Percentiles rank a stretch among this genome's conserved stretches.
Evolutionary conservation across 2,888 invertebrate species (phyloP).

Genomic region (Drosophila eohydei): DNA sequence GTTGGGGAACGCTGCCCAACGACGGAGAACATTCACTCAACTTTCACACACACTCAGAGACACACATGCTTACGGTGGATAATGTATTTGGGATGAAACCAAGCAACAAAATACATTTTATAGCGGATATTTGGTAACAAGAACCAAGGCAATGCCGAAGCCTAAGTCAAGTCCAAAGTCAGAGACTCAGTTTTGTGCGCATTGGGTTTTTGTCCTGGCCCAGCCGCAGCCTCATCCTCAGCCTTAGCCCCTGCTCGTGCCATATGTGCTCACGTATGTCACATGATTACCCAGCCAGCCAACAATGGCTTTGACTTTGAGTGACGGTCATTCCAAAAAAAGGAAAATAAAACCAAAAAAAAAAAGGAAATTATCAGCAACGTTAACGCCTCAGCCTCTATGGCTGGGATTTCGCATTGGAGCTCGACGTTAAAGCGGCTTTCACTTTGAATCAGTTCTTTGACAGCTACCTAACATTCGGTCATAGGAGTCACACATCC

Average conservation of each 20-base stretch:
- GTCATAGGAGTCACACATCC: not conserved
- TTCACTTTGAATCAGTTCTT: conserved; percentile 26
- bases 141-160: conserved; percentile 36
- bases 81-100: conserved; percentile 17
- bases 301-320: conserved; percentile 59
- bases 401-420: conserved; percentile 10
- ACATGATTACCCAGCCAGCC: conserved; percentile 49
- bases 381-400: conserved; percentile 14
- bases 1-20: conserved; percentile 11
- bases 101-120: conserved; percentile 51
- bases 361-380: conserved; percentile 13
- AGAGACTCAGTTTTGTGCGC: conserved; percentile 22
- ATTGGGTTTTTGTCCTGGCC: not conserved
- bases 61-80: conserved; percentile 11
- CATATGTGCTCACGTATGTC: conserved; percentile 47
- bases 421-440: conserved; percentile 14
- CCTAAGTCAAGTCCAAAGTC: conserved; percentile 38
- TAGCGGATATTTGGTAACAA: conserved; percentile 49
- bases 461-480: conserved; percentile 24
- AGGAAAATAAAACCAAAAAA: conserved; percentile 10
- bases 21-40: conserved; percentile 34
- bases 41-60: conserved; percentile 33
- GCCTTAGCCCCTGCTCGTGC: conserved; percentile 13
- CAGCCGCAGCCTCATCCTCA: not conserved
- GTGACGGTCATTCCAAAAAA: conserved; percentile 40